A percentile compares a stretch with the other conserved stretches of the same genome.
These are phyloP conservation scores for Anableps anableps DNA, from an alignment of 2,797 vertebrate species.

Conservation along the genomic window DNA sequence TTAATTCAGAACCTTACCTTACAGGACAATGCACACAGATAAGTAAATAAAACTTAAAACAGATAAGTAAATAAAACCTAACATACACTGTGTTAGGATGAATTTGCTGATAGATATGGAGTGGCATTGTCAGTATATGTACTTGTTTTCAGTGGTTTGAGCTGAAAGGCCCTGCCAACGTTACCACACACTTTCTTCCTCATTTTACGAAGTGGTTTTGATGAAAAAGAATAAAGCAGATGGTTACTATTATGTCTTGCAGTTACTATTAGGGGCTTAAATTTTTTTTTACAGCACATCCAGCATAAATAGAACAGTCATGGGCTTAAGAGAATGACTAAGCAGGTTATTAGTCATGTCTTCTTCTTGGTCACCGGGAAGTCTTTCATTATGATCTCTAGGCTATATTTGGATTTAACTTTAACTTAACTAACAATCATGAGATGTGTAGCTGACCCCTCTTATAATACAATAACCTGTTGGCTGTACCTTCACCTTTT, in stretches of 20 bases:
- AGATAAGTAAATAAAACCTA: background rate
- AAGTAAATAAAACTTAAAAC: background rate
- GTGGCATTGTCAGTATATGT: background rate
- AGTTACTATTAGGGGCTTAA: conserved; percentile 17
- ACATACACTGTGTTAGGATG: background rate
- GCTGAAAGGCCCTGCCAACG: background rate
- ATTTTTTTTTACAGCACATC: conserved; percentile 61
- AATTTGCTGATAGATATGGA: background rate
- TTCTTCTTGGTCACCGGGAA: conserved; percentile 42
- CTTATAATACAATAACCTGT: background rate
- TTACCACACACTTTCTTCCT: background rate
- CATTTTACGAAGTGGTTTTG: background rate
- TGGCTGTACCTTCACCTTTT: background rate
- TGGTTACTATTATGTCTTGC: no score
- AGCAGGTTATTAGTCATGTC: conserved; percentile 75
- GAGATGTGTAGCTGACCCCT: background rate
- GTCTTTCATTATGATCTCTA: conserved; percentile 44
- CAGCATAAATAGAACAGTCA: conserved; percentile 61
- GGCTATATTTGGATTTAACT: conserved; percentile 53
- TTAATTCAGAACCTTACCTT: background rate
- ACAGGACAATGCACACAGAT: background rate
- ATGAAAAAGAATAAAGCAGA: background rate
- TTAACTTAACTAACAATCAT: background rate
- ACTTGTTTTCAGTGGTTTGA: background rate
- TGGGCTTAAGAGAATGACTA: conserved; percentile 73